A percentile compares a stretch with the other conserved stretches of the same genome.
Evolutionary conservation across 2,888 invertebrate species (phyloP).

Genomic region (Timandra comae): DNA sequence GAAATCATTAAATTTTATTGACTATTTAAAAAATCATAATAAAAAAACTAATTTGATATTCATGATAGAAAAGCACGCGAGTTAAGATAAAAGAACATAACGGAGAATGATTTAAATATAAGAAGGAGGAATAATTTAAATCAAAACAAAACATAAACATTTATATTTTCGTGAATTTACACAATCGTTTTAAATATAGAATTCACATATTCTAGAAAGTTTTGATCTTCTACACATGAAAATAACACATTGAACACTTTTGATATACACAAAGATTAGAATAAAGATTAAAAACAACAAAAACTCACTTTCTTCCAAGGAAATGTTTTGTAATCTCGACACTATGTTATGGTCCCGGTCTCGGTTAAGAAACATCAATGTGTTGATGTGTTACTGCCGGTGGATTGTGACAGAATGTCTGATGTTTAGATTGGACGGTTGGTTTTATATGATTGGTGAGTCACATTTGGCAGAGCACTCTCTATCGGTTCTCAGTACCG

Average conservation of each 20-base stretch:
- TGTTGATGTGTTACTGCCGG: slow-evolving; percentile 25
- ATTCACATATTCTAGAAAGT: no score
- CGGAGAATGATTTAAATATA: no score
- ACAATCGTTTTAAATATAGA: no score
- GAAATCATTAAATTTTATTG: not conserved
- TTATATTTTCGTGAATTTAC: no score
- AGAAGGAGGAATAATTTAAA: no score
- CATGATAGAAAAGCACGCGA: not conserved
- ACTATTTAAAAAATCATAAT: not conserved
- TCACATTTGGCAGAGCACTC: slow-evolving; percentile 64
- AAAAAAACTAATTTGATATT: slow-evolving; percentile 2
- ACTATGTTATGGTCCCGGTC: slow-evolving; percentile 53
- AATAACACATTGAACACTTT: no score
- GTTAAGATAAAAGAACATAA: no score
- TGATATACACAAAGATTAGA: no score
- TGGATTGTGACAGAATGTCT: slow-evolving; percentile 46
- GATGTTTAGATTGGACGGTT: slow-evolving; percentile 32
- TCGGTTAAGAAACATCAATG: slow-evolving; percentile 61
- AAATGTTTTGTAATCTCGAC: slow-evolving; percentile 52
- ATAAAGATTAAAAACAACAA: no score
- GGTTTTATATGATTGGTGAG: slow-evolving; percentile 62
- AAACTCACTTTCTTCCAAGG: slow-evolving; percentile 53
- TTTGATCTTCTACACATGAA: no score
- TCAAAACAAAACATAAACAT: no score
- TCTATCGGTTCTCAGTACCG: slow-evolving; percentile 36